phyloP scores from a whole-genome alignment of 2,888 invertebrate genomes.

The Coleophora deauratella region DNA sequence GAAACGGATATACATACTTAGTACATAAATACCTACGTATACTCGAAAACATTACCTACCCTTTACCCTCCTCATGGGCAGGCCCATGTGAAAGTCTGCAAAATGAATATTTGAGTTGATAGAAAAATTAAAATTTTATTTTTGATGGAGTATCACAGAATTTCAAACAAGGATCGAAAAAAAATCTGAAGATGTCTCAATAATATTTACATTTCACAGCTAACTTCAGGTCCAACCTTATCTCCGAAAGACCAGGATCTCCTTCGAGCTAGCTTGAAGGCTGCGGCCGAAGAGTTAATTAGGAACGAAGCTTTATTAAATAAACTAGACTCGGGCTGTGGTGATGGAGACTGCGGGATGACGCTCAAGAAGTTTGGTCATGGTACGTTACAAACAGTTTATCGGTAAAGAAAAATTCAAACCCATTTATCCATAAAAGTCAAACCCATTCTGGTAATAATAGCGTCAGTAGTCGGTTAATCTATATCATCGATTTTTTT shows the following conservation, averaged over 20 bases:
- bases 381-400: slow-evolving; percentile 36
- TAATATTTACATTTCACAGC: slow-evolving; percentile 20
- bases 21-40: too few relatives aligned
- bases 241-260: slow-evolving; percentile 33
- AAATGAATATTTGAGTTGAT: too few relatives aligned
- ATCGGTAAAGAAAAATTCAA: too few relatives aligned
- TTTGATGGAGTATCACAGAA: too few relatives aligned
- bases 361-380: slow-evolving; percentile 76
- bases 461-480: neutral
- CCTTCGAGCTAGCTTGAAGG: slow-evolving; percentile 45
- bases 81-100: too few relatives aligned
- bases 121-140: too few relatives aligned
- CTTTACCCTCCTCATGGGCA: too few relatives aligned
- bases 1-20: too few relatives aligned
- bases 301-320: slow-evolving; percentile 76
- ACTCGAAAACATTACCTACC: too few relatives aligned
- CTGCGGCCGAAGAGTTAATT: slow-evolving; percentile 69
- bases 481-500: neutral
- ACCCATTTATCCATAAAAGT: too few relatives aligned
- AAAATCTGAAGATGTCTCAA: too few relatives aligned
- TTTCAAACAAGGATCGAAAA: too few relatives aligned
- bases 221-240: slow-evolving; percentile 37
- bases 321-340: slow-evolving; percentile 79
- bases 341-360: slow-evolving; percentile 85
- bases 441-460: neutral